Conservation (phyloP, 2,888 invertebrate genomes). For the Parasteatoda lunata region DNA sequence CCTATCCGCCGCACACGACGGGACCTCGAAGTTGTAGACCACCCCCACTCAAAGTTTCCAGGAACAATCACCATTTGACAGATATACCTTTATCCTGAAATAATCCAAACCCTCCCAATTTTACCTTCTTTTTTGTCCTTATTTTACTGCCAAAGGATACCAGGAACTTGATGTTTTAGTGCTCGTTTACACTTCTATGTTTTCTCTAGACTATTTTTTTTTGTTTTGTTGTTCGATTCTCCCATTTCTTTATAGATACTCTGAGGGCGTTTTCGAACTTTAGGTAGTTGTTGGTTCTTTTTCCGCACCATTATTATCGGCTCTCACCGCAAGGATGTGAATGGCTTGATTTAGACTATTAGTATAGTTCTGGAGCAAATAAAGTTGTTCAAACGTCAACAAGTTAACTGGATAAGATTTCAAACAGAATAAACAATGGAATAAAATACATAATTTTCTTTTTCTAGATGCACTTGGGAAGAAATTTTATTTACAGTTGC, state of each 20-base stretch:
- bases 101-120: not conserved
- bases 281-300: not conserved
- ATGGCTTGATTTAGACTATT: too few relatives aligned
- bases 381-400: not conserved
- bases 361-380: too few relatives aligned
- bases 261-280: not conserved
- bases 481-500: too few relatives aligned
- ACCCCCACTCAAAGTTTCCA: conserved; percentile 34
- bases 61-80: conserved; percentile 1
- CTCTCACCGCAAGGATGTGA: not conserved
- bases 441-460: too few relatives aligned
- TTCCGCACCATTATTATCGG: not conserved
- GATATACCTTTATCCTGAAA: conserved; percentile 3
- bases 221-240: too few relatives aligned
- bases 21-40: conserved; percentile 39
- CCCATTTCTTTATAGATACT: not conserved
- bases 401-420: not conserved
- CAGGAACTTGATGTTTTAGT: not conserved
- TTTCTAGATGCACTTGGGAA: too few relatives aligned
- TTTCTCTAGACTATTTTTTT: not conserved
- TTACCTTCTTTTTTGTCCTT: not conserved
- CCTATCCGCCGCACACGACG: conserved; percentile 45
- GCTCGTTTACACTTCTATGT: not conserved
- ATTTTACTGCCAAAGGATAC: not conserved
- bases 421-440: too few relatives aligned